Evolutionary conservation across 2,888 invertebrate species (phyloP).

Genomic region (Mythimna lalbum): DNA sequence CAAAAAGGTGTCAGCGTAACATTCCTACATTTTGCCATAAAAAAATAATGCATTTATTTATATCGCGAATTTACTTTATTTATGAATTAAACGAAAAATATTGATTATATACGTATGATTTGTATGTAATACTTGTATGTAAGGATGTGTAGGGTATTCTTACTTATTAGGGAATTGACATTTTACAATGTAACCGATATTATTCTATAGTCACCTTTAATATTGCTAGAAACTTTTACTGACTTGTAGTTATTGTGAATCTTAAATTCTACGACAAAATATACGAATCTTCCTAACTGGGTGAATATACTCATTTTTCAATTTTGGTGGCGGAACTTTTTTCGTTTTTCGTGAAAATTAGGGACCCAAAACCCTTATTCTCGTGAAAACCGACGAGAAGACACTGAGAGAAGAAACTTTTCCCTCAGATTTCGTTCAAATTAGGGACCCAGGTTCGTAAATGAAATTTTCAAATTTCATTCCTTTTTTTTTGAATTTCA

Average conservation of each 20-base stretch:
- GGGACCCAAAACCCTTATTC: too few relatives aligned
- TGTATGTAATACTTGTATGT: slow-evolving; percentile 73
- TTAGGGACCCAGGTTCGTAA: too few relatives aligned
- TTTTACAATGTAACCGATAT: slow-evolving; percentile 75
- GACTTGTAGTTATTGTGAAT: slow-evolving; percentile 44
- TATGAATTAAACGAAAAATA: slow-evolving; percentile 53
- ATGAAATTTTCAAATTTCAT: too few relatives aligned
- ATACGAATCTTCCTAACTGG: background rate
- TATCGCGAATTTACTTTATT: slow-evolving; percentile 65
- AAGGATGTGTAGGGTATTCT: slow-evolving; percentile 82
- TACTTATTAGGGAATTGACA: slow-evolving; percentile 84
- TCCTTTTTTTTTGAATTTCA: too few relatives aligned
- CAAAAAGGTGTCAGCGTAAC: slow-evolving; percentile 67
- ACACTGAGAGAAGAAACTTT: too few relatives aligned
- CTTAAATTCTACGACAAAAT: slow-evolving; percentile 3
- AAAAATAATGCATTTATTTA: slow-evolving; percentile 84
- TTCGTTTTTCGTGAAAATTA: too few relatives aligned
- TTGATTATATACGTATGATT: slow-evolving; percentile 63
- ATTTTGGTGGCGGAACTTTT: too few relatives aligned
- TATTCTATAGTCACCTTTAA: slow-evolving; percentile 70
- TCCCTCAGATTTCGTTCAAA: too few relatives aligned
- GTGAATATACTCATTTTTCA: too few relatives aligned
- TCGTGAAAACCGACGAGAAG: too few relatives aligned
- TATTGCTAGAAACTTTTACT: slow-evolving; percentile 54
- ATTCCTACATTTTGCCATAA: slow-evolving; percentile 85